Evolutionary conservation across 1,140 invertebrate species (phyloP).

Genomic region (Ostrea denselamellosa): DNA sequence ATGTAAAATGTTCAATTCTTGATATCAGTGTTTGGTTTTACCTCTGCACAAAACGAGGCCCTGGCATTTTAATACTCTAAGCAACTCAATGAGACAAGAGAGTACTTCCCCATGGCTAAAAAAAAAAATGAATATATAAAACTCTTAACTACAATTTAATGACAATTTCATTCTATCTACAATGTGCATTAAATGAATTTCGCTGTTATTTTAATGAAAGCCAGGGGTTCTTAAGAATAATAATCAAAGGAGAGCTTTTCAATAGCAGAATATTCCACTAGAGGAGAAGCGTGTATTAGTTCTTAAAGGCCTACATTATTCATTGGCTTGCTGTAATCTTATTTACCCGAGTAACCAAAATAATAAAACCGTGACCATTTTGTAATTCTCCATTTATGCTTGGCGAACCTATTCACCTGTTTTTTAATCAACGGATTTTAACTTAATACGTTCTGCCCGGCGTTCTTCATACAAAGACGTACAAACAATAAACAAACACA

Average conservation of each 20-base stretch:
- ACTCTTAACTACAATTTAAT: not conserved
- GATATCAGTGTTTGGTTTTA: slow-evolving; percentile 1
- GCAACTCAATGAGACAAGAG: not conserved
- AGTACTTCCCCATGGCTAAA: not conserved
- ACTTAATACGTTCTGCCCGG: not conserved
- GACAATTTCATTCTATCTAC: not conserved
- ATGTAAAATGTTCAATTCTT: not conserved
- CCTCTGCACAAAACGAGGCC: not conserved
- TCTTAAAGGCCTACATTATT: slow-evolving; percentile 21
- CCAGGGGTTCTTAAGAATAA: not conserved
- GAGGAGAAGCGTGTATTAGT: slow-evolving; percentile 5
- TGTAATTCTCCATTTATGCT: not conserved
- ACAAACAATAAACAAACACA: slow-evolving; percentile 35
- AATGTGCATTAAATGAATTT: slow-evolving; percentile 23
- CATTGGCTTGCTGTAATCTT: slow-evolving; percentile 13
- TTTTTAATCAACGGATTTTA: slow-evolving; percentile 16
- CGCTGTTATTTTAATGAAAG: not conserved
- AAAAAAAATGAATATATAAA: slow-evolving; percentile 1
- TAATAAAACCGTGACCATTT: slow-evolving; percentile 4
- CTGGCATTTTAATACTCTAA: slow-evolving; percentile 25
- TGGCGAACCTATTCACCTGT: not conserved
- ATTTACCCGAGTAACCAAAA: slow-evolving; percentile 19
- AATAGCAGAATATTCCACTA: slow-evolving; percentile 4
- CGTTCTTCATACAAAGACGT: not conserved
- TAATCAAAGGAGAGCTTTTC: slow-evolving; percentile 2